Conservation (phyloP, 2,797 vertebrate species). For the Pipistrellus pygmaeus region DNA sequence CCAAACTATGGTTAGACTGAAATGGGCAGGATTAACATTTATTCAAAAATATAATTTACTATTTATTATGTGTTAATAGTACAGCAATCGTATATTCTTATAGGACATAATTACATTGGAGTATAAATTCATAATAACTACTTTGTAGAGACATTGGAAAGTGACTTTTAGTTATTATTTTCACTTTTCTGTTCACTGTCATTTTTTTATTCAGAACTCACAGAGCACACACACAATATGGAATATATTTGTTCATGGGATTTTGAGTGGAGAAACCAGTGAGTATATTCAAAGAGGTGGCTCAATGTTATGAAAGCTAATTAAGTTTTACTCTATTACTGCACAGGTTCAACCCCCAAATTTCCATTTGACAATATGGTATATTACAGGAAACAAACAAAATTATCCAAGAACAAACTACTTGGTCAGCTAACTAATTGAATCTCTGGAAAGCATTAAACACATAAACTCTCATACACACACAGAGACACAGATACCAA, state of each 20-base stretch:
- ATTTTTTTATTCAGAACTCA: conserved; percentile 3
- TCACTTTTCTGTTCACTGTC: background rate
- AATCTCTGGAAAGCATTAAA: background rate
- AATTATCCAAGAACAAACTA: background rate
- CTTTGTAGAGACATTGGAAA: background rate
- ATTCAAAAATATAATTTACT: background rate
- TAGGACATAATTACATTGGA: background rate
- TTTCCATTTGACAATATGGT: background rate
- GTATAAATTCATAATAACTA: background rate
- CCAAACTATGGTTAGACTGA: background rate
- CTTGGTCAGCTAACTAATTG: background rate
- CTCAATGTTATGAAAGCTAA: background rate
- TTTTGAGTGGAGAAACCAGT: background rate
- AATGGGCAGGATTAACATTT: background rate
- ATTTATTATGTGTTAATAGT: background rate
- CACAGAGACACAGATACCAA: background rate
- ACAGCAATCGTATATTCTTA: background rate
- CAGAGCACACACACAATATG: background rate
- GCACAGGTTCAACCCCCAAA: background rate
- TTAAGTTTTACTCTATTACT: background rate
- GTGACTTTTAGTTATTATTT: background rate
- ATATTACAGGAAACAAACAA: background rate
- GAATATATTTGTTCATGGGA: background rate
- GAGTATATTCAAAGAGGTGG: background rate
- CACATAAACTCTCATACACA: background rate